phyloP scores from a whole-genome alignment of 2,113 vertebrate species.

The Ondatra zibethicus region DNA sequence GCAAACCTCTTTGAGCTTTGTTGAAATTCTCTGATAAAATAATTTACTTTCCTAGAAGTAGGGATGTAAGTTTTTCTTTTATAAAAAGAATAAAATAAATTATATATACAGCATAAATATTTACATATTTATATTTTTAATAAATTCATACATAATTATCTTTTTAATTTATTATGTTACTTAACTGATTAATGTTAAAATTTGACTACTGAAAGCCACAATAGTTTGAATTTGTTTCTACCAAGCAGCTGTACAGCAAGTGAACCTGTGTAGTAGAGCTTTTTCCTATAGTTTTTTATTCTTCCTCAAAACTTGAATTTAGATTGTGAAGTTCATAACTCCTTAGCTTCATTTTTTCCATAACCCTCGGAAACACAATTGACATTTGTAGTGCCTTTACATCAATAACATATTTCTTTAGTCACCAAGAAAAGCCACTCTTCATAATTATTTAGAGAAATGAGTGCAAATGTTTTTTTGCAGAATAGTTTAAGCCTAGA shows the following conservation, averaged over 20 bases:
- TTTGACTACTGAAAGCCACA: background rate
- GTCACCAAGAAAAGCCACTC: background rate
- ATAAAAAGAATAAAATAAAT: background rate
- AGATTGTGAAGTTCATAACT: background rate
- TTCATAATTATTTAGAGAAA: constrained; percentile 18
- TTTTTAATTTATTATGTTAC: background rate
- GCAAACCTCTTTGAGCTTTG: background rate
- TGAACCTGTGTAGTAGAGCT: background rate
- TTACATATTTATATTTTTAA: background rate
- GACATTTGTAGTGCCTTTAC: background rate
- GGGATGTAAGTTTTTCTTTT: background rate
- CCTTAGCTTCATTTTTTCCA: background rate
- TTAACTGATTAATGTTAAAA: background rate
- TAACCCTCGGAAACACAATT: background rate
- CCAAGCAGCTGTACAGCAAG: background rate
- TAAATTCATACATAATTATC: background rate
- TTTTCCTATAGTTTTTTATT: background rate
- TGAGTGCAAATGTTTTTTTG: background rate
- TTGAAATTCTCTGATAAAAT: background rate
- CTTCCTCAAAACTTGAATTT: background rate
- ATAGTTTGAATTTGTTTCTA: background rate
- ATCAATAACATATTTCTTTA: background rate
- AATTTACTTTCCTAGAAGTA: background rate
- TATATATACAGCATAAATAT: background rate
- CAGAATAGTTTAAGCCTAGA: background rate